Percentiles rank a stretch among this genome's conserved stretches.
Conservation (phyloP, 2,797 vertebrate species). For the Avahi laniger region DNA sequence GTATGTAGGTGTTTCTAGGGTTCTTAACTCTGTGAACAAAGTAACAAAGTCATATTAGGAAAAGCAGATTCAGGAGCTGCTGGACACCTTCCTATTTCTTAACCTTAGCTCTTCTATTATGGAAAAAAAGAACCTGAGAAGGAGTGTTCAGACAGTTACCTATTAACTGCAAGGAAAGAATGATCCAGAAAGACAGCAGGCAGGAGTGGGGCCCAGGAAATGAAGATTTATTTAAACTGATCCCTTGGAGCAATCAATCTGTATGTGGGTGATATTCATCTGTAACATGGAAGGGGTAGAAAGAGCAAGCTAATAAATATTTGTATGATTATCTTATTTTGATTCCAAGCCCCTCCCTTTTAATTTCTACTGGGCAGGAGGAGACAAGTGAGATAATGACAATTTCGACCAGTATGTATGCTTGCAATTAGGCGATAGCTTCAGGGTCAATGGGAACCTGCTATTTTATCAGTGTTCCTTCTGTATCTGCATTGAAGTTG, state of each 20-base stretch:
- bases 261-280: not conserved
- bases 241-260: not conserved
- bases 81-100: not conserved
- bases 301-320: not conserved
- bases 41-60: not conserved
- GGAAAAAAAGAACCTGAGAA: not conserved
- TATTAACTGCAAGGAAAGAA: not conserved
- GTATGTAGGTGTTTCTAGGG: not conserved
- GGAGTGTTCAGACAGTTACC: not conserved
- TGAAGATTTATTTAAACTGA: not conserved
- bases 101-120: not conserved
- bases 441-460: not conserved
- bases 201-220: not conserved
- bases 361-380: not conserved
- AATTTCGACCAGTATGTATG: not conserved
- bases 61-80: not conserved
- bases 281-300: not conserved
- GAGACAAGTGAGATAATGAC: not conserved
- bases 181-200: not conserved
- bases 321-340: not conserved
- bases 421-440: not conserved
- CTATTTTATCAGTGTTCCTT: not conserved
- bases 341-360: not conserved
- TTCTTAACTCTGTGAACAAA: not conserved
- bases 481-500: not conserved